Evolutionary conservation across 2,797 vertebrate genomes (phyloP), one percentile per base, ranked within the genome.

Genomic region (Tapirus indicus): DNA sequence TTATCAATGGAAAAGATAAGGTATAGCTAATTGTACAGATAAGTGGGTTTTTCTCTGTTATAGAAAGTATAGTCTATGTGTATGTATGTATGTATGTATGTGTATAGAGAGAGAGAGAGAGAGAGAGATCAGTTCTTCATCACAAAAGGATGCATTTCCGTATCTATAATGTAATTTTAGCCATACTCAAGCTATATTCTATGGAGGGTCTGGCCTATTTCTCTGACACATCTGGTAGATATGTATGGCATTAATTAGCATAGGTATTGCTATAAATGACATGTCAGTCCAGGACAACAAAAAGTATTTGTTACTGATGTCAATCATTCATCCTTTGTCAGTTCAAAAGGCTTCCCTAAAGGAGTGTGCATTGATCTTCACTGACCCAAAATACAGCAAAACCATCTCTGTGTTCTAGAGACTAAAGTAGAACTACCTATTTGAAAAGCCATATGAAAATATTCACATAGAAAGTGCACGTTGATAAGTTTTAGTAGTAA

Each of bases 341-440:
- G 97, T 98, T 98, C 95, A 98, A 98, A 98, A 98, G 97, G 20
- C 96, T 98, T 98, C 97, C 98, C 97, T 98, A 92, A 98, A 99
- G 98, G 97, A 98, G 98, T 98, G 96, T 98, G 88, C 98, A 97
- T 98, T 98, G 98, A 98, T 98, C 98, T 98, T 79, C 98, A 96
- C 94, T 97, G 98, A 98, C 93, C 97, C 95, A 98, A 98, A 98
- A 98, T 98, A 97, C 96, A 97, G 95, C 86, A 98, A 97, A 98
- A 98, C 93, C 66, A 94, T 92, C 98, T 97, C 97, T 98, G 88
- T 98, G 96, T 97, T 98, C 97, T 97, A 88, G 95, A 98, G 98
- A 98, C 97, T 92, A 97, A 98, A 97, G 96, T 80, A 93, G 96
- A 98, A 94, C 44, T 87, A 98, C 93, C 44, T 87, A 52, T 66